A percentile compares a stretch with the other conserved stretches of the same genome.
phyloP scores from a whole-genome alignment of 2,113 vertebrate species.

The Prochilodus magdalenae region DNA sequence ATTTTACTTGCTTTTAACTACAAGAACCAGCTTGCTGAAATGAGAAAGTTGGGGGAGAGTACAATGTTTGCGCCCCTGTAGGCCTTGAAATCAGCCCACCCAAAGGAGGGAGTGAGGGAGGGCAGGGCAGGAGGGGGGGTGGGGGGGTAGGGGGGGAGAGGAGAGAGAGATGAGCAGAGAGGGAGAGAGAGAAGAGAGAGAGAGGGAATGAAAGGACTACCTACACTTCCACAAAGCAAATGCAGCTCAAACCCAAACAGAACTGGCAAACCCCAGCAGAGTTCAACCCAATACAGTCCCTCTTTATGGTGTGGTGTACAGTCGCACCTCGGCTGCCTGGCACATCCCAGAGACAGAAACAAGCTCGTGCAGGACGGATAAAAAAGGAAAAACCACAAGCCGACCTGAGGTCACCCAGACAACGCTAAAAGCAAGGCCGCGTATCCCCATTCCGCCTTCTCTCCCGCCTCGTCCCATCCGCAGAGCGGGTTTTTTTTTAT shows the following conservation, averaged over 20 bases:
- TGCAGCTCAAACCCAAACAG: not conserved
- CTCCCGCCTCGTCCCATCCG: not conserved
- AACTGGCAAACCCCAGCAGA: constrained; percentile 61
- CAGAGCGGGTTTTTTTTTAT: constrained; percentile 34
- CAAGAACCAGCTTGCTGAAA: not conserved
- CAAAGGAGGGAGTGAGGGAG: too few species aligned
- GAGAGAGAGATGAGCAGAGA: too few species aligned
- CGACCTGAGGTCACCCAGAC: constrained; percentile 54
- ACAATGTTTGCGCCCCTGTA: not conserved
- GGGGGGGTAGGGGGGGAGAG: too few species aligned
- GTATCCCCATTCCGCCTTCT: not conserved
- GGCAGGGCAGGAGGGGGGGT: too few species aligned
- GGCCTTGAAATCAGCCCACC: not conserved
- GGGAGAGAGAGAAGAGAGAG: too few species aligned
- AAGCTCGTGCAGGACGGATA: not conserved
- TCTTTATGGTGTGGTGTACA: constrained; percentile 52
- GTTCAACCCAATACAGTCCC: constrained; percentile 17
- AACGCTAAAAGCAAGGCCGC: not conserved
- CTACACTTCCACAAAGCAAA: not conserved
- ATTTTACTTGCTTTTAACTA: not conserved
- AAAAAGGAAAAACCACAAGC: constrained; percentile 58
- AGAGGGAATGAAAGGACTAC: not conserved
- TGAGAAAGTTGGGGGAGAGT: not conserved
- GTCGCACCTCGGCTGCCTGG: constrained; percentile 38
- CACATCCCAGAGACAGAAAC: constrained; percentile 58